Base-by-base conservation (phyloP, 2,888 invertebrate species). In the Brassicogethes aeneus region DNA sequence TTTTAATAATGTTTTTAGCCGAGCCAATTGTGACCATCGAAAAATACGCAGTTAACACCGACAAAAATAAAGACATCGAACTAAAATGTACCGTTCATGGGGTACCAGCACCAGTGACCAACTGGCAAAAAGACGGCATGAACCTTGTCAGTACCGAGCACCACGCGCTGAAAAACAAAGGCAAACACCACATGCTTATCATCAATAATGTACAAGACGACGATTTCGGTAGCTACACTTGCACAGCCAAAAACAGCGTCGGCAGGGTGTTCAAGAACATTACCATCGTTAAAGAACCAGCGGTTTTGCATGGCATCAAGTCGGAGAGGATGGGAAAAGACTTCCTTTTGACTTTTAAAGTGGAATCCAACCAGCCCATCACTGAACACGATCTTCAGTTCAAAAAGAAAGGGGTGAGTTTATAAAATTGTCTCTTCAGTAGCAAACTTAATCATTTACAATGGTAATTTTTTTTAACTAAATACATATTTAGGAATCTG, bases 311-410 rank as follows among this genome's bases (percentile, higher is more conserved):
- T 16, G 54, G 57, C 34, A 42, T 52, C 5, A 57, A 56, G 37
- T 52, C 54, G 2, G 48, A 50, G 29, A 54, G 48, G 32, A 42
- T 34, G 16, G 53, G 48, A 34, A 61, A 56, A 42, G 63, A 60
- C 34, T 61, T 67, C 5, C 57, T 62, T 12, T 50, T 74, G 40
- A 60, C 61, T 38, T 74, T 71, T 71, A 64, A 57, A 31, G 65
- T 73, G 3, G 71, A 72, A 45, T 72, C 72, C 13, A 64, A 66
- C 39, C 61, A 65, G 8, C 69, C 70, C 1, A 62, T 74, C 40
- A 60, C 59, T 2, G 59, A 66, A 39, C 70, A 70, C 47, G 63
- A 67, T 42, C 54, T 75, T 29, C 64, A 66, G 42, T 73, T 70
- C 53, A 67, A 68, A 51, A 70, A 62, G 54, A 62, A 66, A 50